Evolutionary conservation across 2,888 invertebrate genomes (phyloP).

Genomic region (Caenorhabditis japonica): DNA sequence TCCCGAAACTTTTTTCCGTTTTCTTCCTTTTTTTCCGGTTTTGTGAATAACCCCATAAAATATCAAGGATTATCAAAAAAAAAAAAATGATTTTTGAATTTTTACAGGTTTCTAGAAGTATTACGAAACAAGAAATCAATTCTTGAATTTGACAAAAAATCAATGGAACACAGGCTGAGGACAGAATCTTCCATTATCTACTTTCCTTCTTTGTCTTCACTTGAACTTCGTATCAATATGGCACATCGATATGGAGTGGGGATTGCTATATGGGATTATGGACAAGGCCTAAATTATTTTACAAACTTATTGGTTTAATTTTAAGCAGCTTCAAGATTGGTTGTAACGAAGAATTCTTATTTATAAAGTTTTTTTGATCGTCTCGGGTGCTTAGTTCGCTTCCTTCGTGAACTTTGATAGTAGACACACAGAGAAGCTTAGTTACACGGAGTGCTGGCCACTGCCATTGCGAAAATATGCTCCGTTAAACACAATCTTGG

Average conservation of each 20-base stretch:
- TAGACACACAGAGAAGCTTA: too few species aligned
- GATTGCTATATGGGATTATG: constrained; percentile 75
- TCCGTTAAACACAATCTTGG: too few species aligned
- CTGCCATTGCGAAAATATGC: too few species aligned
- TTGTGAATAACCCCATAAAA: too few species aligned
- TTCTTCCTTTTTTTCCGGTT: too few species aligned
- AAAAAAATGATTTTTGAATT: not conserved
- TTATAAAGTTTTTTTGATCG: too few species aligned
- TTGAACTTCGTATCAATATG: constrained; percentile 67
- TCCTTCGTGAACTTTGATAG: too few species aligned
- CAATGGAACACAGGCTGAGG: constrained; percentile 62
- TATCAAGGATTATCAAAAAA: too few species aligned
- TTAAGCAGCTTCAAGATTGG: not conserved
- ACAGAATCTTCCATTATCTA: constrained; percentile 36
- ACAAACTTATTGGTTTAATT: constrained; percentile 28
- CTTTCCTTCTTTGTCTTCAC: constrained; percentile 68
- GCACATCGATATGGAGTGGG: constrained; percentile 66
- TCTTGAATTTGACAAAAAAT: constrained; percentile 63
- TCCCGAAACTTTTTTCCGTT: too few species aligned
- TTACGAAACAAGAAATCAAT: constrained; percentile 46
- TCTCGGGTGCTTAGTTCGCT: too few species aligned
- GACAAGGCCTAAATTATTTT: constrained; percentile 69
- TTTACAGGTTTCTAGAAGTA: constrained; percentile 64
- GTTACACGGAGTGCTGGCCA: too few species aligned
- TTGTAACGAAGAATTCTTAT: too few species aligned